phyloP scores from a whole-genome alignment of 2,888 invertebrate species.

The Stenotaenia linearis region DNA sequence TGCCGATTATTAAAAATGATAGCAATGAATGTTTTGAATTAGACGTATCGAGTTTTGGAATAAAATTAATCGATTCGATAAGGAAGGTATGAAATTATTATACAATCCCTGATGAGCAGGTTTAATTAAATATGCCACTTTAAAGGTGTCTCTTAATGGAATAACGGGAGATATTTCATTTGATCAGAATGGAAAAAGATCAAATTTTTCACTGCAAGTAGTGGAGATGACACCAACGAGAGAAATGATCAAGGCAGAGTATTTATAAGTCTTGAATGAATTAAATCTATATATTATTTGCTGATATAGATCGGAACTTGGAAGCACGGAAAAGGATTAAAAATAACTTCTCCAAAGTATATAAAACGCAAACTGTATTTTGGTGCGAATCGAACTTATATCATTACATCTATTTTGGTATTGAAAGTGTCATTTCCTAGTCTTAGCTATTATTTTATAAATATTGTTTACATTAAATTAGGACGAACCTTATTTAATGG shows the following conservation, averaged over 20 bases:
- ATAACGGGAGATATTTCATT: conserved; percentile 86
- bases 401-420: conserved; percentile 75
- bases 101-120: conserved; percentile 64
- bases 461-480: too few species aligned
- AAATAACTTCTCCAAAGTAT: conserved; percentile 67
- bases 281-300: neutral
- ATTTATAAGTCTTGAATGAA: too few species aligned
- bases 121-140: neutral
- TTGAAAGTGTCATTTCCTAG: too few species aligned
- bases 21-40: neutral
- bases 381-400: conserved; percentile 76
- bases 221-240: conserved; percentile 92
- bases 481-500: conserved; percentile 86
- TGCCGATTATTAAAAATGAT: conserved; percentile 42
- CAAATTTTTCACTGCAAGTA: conserved; percentile 82
- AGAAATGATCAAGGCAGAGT: conserved; percentile 76
- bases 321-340: conserved; percentile 73
- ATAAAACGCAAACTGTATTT: conserved; percentile 61
- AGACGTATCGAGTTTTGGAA: neutral
- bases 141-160: conserved; percentile 80
- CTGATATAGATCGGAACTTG: neutral
- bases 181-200: conserved; percentile 79
- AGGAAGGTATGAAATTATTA: neutral
- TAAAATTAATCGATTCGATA: neutral
- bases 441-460: too few species aligned